A percentile compares a stretch with the other conserved stretches of the same genome.
Conservation (phyloP, 2,797 vertebrate species). For the Smutsia gigantea region DNA sequence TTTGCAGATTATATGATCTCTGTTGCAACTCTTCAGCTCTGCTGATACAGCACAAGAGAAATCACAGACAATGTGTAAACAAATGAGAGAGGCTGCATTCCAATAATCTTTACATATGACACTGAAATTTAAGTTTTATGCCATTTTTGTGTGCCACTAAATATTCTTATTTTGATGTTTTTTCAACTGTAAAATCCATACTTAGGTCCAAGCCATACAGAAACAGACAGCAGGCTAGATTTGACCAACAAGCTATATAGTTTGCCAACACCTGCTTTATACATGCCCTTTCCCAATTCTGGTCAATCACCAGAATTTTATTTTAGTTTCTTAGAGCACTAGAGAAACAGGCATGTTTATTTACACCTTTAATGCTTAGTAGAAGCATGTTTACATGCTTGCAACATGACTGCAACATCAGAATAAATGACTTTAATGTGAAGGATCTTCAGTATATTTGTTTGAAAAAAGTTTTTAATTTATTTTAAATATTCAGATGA, state of each 20-base stretch:
- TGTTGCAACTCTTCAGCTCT: not conserved
- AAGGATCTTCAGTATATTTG: not conserved
- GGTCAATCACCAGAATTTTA: not conserved
- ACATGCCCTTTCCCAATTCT: not conserved
- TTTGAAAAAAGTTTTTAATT: not conserved
- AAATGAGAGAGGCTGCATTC: not conserved
- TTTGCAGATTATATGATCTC: not conserved
- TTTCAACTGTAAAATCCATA: conserved; percentile 11
- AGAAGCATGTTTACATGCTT: not conserved
- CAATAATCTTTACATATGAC: not conserved
- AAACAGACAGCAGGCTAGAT: not conserved
- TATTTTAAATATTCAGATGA: not conserved
- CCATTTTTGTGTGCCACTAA: not conserved
- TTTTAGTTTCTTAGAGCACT: conserved; percentile 33
- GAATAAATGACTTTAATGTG: not conserved
- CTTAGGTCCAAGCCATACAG: not conserved
- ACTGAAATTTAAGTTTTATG: not conserved
- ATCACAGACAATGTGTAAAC: not conserved
- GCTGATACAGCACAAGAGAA: not conserved
- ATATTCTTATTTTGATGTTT: not conserved
- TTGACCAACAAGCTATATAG: not conserved
- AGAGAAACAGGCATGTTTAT: not conserved
- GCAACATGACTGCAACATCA: not conserved
- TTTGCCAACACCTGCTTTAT: not conserved
- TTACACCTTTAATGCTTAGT: not conserved